Conservation (phyloP, 2,113 vertebrate genomes). For the Poicephalus gulielmi region DNA sequence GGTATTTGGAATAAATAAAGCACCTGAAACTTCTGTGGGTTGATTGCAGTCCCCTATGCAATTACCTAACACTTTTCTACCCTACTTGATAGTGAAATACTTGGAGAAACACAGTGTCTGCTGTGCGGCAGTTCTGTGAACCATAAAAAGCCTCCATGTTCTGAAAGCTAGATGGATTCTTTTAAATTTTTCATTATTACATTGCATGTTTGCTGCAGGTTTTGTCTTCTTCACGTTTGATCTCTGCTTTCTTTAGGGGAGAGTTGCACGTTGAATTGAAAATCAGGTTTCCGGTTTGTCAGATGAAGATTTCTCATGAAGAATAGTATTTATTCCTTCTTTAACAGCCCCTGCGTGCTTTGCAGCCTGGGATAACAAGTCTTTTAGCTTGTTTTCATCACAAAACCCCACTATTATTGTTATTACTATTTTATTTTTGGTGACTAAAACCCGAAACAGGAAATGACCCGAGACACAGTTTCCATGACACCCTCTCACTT, state of each 20-base stretch:
- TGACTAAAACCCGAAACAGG: conserved; percentile 80
- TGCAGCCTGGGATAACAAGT: conserved; percentile 41
- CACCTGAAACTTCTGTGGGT: background rate
- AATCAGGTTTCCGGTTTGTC: background rate
- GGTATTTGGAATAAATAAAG: background rate
- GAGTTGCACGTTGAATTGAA: background rate
- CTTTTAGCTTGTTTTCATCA: conserved; percentile 60
- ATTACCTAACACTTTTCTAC: background rate
- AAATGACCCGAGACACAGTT: conserved; percentile 87
- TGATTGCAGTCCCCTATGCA: background rate
- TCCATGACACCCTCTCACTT: conserved; percentile 84
- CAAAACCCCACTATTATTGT: conserved; percentile 50
- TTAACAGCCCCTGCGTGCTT: background rate
- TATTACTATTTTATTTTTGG: conserved; percentile 53
- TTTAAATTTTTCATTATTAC: background rate
- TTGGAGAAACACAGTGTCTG: background rate
- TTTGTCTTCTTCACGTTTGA: background rate
- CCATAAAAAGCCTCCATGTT: background rate
- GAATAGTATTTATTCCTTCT: background rate
- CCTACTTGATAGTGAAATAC: background rate
- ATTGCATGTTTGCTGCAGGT: background rate
- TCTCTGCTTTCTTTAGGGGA: background rate
- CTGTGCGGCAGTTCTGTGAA: fast-evolving
- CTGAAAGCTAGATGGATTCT: background rate
- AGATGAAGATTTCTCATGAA: background rate